Evolutionary conservation across 92 coral and sea anemone genomes (phyloP), one percentile per base, ranked within the genome.

Genomic region (Ricordea florida): DNA sequence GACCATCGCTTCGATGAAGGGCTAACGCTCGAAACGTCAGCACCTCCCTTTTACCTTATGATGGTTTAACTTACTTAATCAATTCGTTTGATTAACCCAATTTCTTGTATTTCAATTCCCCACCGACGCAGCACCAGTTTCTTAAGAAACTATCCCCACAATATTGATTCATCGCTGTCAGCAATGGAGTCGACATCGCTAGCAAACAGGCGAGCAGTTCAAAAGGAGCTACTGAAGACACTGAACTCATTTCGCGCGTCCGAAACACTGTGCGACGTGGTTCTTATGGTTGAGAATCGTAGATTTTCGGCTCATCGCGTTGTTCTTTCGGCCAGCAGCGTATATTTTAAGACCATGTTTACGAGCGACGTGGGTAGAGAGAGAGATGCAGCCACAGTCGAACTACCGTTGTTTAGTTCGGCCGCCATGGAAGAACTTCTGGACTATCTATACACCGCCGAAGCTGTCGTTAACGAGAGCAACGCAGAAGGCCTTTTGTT

Each of bases 401-500:
- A 38, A 3, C 30, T 70, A 2, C 55, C 65, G 31, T 63, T 36
- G 15, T 70, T 70, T 15, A 21, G 41, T 18, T 53, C 65, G 0
- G 30, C 10, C 18, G 20, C 17, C 34, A 29, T 70, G 10, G 77
- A 70, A 29, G 56, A 70, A 17, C 41, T 70, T 29, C 22, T 70
- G n/a, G 56, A 70, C 29, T 70, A 35, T 40, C 8, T 55, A 37
- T 70, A 70, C 53, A 70, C 77, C n/a, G 66, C 64, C 13, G 77
- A 70, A 16, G 37, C 20, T 29, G 77, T 51, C 27, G n/a, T 70
- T 17, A 35, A 52, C 30, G 65, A 53, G n/a, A 14, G 40, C 11
- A 70, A 70, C 16, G 77, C 66, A 7, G 49, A 8, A 0, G 65
- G 56, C 18, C 25, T 70, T 32, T 16, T 70, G 3, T 38, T 5